Conservation (phyloP, 2,888 invertebrate genomes). For the Pardosa pseudoannulata region DNA sequence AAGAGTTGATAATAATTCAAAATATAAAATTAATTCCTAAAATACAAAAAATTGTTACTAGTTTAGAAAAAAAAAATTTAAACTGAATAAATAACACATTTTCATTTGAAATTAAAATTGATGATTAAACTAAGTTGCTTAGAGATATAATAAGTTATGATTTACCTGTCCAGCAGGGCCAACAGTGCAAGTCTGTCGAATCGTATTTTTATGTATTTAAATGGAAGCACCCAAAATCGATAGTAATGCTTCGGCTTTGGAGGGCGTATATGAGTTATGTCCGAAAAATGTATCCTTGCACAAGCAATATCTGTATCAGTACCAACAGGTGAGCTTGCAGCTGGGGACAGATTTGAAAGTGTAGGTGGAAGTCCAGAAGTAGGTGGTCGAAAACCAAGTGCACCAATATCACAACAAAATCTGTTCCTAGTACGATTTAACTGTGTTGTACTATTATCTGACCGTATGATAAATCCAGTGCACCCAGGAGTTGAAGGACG, state of each 20-base stretch:
- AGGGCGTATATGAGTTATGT: slow-evolving; percentile 40
- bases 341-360: slow-evolving; percentile 72
- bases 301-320: slow-evolving; percentile 71
- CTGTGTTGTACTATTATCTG: neutral
- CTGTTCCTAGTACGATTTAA: slow-evolving; percentile 55
- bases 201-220: slow-evolving; percentile 84
- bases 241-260: slow-evolving; percentile 82
- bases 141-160: no score
- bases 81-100: no score
- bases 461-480: slow-evolving; percentile 10
- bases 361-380: slow-evolving; percentile 52
- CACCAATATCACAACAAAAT: neutral
- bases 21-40: no score
- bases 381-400: slow-evolving; percentile 18
- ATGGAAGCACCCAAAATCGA: slow-evolving; percentile 84
- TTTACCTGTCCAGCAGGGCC: slow-evolving; percentile 88
- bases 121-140: no score
- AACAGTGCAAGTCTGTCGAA: slow-evolving; percentile 94
- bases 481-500: neutral
- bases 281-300: slow-evolving; percentile 60
- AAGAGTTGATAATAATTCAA: no score
- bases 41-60: no score
- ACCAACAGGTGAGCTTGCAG: slow-evolving; percentile 73
- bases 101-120: no score
- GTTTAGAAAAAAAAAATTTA: no score